Evolutionary conservation across 2,113 vertebrate genomes (phyloP).

Genomic region (rat (Rattus norvegicus)): DNA sequence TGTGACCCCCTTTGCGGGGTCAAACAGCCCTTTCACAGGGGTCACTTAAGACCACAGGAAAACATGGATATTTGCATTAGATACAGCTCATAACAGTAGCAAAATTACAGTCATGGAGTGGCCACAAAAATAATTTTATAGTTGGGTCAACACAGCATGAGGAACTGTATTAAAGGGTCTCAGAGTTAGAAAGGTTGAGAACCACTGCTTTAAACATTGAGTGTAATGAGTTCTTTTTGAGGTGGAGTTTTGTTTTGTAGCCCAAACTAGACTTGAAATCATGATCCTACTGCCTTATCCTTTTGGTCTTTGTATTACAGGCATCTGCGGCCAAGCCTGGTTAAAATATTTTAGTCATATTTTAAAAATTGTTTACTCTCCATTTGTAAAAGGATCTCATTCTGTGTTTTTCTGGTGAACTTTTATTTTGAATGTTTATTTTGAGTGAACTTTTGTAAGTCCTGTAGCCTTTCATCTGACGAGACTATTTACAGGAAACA

Average conservation of each 20-base stretch:
- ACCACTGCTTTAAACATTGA: neutral
- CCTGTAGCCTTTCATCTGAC: constrained; percentile 17
- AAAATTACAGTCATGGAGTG: neutral
- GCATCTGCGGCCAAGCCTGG: neutral
- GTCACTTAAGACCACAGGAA: neutral
- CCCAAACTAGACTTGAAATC: neutral
- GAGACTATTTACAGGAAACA: neutral
- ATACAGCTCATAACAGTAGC: neutral
- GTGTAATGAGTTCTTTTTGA: neutral
- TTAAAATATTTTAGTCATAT: neutral
- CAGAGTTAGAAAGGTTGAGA: neutral
- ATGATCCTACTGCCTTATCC: neutral
- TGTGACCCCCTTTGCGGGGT: neutral
- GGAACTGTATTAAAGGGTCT: neutral
- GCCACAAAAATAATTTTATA: neutral
- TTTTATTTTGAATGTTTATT: too few species aligned
- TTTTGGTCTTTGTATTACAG: neutral
- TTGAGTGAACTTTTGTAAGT: constrained; percentile 27
- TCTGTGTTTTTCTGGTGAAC: neutral
- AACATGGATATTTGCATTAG: neutral
- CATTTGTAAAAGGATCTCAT: neutral
- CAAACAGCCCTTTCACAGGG: neutral
- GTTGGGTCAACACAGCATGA: neutral
- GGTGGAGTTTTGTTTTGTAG: neutral
- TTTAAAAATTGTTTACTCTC: neutral